Base-by-base conservation (phyloP, 1,140 invertebrate genomes). In the Meloidogyne hapla region DNA sequence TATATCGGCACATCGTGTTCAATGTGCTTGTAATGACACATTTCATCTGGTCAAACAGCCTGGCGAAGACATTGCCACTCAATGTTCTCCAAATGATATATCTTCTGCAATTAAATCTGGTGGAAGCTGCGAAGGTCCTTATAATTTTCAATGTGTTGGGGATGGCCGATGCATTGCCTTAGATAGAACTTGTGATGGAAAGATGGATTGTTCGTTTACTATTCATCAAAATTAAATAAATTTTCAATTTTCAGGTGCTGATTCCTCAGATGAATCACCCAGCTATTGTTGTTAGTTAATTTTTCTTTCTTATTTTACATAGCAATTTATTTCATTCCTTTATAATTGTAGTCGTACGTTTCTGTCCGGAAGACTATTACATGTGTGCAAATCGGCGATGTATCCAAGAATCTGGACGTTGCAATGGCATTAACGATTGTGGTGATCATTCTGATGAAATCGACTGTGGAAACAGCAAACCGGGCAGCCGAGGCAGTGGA, bases 391-490 rank as follows among this genome's bases (percentile, higher is more conserved):
- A 85, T 94, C 88, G 92, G 93, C 86, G 95, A 93, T 89, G 89
- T 77, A 88, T 89, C 63, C 84, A 87, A 69, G 79, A 78, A 13
- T 63, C 70, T 8, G 77, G 84, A 23, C 84, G 83, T 45, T 92
- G 91, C 85, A 90, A 92, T 81, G 89, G 90, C 6, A 85, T 90
- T 25, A 95, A 98, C 83, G 94, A 98, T 83, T 98, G 95, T 87
- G 92, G 94, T 40, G 91, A 98, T 85, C 92, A 92, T 0, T 94
- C 93, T 25, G 95, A 97, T 87, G 95, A 98, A 88, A 89, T 93
- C 76, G 93, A 92, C n/a, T 98, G 95, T 87, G 87, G 88, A 21
- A 15, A 26, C 15, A 21, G 26, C 13, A 25, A 45, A 15, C 9
- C 38, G 21, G 38, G 61, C 9, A 87, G 68, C 40, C 67, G 69